Evolutionary conservation across 2,888 invertebrate genomes (phyloP).

Genomic region (Adineta ricciae): DNA sequence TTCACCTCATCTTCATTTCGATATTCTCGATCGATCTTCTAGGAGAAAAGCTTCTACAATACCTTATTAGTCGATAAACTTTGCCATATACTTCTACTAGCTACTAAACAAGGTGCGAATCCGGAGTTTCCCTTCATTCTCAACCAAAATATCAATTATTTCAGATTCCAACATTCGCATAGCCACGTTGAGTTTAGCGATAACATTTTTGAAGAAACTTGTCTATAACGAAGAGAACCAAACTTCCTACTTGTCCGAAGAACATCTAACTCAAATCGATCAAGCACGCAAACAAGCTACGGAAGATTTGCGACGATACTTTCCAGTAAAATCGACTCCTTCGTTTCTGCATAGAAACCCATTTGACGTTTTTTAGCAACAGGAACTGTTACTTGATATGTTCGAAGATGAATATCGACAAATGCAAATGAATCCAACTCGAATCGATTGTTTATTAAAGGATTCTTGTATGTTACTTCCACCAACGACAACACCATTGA

Average conservation of each 20-base stretch:
- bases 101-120: background rate
- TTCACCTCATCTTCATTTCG: background rate
- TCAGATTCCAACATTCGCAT: constrained; percentile 63
- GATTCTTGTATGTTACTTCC: constrained; percentile 85
- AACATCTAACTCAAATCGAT: constrained; percentile 62
- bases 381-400: constrained; percentile 94
- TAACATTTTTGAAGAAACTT: constrained; percentile 67
- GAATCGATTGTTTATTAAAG: constrained; percentile 63
- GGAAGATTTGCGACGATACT: constrained; percentile 74
- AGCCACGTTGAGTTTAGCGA: constrained; percentile 77
- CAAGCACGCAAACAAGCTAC: constrained; percentile 70
- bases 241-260: constrained; percentile 58
- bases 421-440: background rate
- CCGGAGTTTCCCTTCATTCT: background rate
- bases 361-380: constrained; percentile 60
- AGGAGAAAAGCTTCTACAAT: background rate
- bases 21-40: background rate
- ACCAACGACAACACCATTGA: constrained; percentile 87
- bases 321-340: constrained; percentile 61
- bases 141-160: too few relatives aligned
- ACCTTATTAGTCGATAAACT: background rate
- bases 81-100: background rate
- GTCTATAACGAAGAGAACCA: constrained; percentile 51
- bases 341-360: too few relatives aligned
- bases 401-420: constrained; percentile 91